Evolutionary conservation across 2,888 invertebrate species (phyloP), one percentile per base, ranked within the genome.

Genomic region (Chaetogeoica ovagalla): DNA sequence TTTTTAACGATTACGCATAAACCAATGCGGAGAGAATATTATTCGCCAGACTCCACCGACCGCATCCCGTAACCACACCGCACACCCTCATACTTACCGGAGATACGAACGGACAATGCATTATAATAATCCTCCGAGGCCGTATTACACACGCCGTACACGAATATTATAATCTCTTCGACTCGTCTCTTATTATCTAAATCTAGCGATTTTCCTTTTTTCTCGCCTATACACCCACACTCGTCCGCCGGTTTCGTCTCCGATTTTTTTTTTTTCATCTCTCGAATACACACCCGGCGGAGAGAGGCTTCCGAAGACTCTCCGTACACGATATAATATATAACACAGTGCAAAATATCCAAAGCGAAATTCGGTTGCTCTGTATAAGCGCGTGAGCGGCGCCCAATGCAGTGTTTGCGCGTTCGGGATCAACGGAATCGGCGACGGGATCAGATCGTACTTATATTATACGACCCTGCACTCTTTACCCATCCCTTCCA

Each of bases 1-100:
- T 59, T 75, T 8, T 48, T 75, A 68, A 68, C 66, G 15, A 23
- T n/a, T 75, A 77, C 77, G 77, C 68, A 69, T 77, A 77, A 77
- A 77, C 69, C 62, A 30, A 52, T 21, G 37, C 62, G 30, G 60
- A 77, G 69, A 76, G 30, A 30, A 30, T 30, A 62, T 60, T 69
- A 69, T 59, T 68, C 59, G 57, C 30, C 30, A 69, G 69, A 52
- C 48, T 30, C 43, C 68, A 19, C 30, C 30, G 30, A 4, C 30
- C 30, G 30, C 30, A 30, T 2, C 4, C 4, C 30, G 2, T 11
- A 11, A 9, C 11, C 2, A 43, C 30, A 43, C 43, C 7, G 6
- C 43, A 11, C 48, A 13, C 48, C 4, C 30, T 30, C 30, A 2
- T 30, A 30, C 4, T 2, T 30, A 30, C 30, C 30, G 30, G 30